Evolutionary conservation across 2,888 invertebrate genomes (phyloP).

Genomic region (Idaea dimidiata): DNA sequence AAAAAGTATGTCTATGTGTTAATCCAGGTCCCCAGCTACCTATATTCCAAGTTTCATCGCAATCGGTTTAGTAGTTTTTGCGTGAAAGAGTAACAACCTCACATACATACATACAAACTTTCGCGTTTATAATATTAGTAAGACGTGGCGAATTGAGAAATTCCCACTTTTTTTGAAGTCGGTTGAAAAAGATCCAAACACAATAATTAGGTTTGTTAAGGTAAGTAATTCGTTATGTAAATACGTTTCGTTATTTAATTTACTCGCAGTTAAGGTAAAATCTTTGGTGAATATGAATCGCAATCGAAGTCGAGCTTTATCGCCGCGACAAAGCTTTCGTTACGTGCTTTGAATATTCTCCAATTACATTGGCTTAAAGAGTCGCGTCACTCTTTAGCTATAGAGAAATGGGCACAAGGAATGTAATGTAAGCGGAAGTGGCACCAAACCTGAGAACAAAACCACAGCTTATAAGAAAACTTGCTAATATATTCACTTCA

Average conservation of each 20-base stretch:
- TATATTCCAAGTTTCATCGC: too few relatives aligned
- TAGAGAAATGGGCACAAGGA: conserved; percentile 1
- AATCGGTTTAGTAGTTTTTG: too few relatives aligned
- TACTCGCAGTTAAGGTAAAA: conserved; percentile 32
- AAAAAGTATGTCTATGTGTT: too few relatives aligned
- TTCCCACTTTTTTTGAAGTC: too few relatives aligned
- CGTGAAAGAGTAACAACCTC: too few relatives aligned
- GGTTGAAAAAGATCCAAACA: conserved; percentile 10
- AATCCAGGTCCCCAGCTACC: too few relatives aligned
- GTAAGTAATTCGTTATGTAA: conserved; percentile 15
- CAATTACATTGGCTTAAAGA: conserved; percentile 58
- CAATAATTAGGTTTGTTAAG: background rate
- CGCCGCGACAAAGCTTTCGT: conserved; percentile 64
- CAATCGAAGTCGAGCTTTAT: conserved; percentile 57
- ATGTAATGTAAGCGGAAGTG: background rate
- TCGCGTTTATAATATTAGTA: too few relatives aligned
- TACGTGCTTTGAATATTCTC: conserved; percentile 68
- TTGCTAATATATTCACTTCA: background rate
- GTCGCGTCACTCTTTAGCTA: conserved; percentile 24
- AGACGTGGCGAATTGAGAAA: too few relatives aligned
- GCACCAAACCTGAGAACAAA: background rate
- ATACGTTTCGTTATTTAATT: conserved; percentile 43
- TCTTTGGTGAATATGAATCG: conserved; percentile 59
- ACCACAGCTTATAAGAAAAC: background rate
- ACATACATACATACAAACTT: too few relatives aligned